Evolutionary conservation across 2,888 invertebrate species (phyloP).

Genomic region (Dascillus cervinus): DNA sequence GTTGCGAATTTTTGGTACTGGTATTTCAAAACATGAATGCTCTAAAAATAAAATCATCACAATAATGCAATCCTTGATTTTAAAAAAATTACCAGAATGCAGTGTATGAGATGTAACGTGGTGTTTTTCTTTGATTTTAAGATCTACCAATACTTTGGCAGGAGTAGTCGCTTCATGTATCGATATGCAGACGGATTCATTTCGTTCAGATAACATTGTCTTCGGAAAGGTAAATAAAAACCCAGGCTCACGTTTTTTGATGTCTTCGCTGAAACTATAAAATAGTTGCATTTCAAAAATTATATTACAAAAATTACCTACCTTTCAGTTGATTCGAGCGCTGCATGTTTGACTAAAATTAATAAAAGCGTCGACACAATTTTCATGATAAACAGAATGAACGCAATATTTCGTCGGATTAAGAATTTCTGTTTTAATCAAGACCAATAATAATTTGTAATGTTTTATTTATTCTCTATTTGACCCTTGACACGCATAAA

Average conservation of each 20-base stretch:
- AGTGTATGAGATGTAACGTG: slow-evolving; percentile 19
- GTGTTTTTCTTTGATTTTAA: slow-evolving; percentile 34
- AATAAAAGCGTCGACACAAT: no score
- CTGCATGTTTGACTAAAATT: no score
- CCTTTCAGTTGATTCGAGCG: no score
- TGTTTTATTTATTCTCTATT: slow-evolving; percentile 12
- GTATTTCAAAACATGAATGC: slow-evolving; percentile 33
- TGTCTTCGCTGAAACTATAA: slow-evolving; percentile 8
- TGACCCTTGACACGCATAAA: slow-evolving; percentile 14
- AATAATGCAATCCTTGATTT: not conserved
- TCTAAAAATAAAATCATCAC: slow-evolving; percentile 23
- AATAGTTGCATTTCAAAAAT: no score
- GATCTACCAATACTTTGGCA: slow-evolving; percentile 27
- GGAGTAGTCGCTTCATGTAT: slow-evolving; percentile 29
- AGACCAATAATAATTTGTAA: no score
- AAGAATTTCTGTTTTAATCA: no score
- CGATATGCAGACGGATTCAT: slow-evolving; percentile 36
- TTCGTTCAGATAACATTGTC: slow-evolving; percentile 31
- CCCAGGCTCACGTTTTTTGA: slow-evolving; percentile 22
- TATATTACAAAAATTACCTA: no score
- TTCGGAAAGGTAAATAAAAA: slow-evolving; percentile 36
- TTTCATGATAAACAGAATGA: no score
- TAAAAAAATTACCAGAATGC: not conserved
- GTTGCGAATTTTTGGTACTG: slow-evolving; percentile 24
- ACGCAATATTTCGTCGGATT: no score